A percentile compares a stretch with the other conserved stretches of the same genome.
These are phyloP conservation scores for Mythimna pallens DNA, from an alignment of 2,888 invertebrate species.

Conservation along the genomic window DNA sequence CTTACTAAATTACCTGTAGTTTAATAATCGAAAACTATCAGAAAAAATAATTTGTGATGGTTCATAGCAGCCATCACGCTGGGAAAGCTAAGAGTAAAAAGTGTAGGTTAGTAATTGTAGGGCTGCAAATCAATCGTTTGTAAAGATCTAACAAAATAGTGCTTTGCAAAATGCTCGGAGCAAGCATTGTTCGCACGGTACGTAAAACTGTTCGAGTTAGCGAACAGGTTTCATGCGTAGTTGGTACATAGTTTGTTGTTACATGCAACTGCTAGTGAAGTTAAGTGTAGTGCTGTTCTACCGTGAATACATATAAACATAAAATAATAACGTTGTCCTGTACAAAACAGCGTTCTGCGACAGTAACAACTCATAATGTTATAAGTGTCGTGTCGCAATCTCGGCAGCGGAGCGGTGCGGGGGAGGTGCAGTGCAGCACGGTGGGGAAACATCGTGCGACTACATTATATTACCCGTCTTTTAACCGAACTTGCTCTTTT, in stretches of 20 bases:
- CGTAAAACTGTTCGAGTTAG: neutral
- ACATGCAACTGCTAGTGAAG: neutral
- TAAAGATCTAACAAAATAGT: neutral
- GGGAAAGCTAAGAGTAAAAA: too few species aligned
- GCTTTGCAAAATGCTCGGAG: neutral
- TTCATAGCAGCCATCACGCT: too few species aligned
- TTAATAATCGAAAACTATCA: neutral
- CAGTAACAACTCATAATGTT: conserved; percentile 9
- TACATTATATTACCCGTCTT: neutral
- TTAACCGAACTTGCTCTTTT: conserved; percentile 5
- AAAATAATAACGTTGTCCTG: conserved; percentile 22
- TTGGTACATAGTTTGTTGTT: neutral
- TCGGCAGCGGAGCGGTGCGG: too few species aligned
- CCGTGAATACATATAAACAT: neutral
- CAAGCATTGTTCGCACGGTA: neutral
- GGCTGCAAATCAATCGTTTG: neutral
- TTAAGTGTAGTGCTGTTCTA: neutral
- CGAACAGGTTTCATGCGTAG: neutral
- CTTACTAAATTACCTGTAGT: neutral
- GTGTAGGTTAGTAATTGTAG: neutral
- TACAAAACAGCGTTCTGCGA: conserved; percentile 14
- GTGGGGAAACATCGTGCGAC: neutral
- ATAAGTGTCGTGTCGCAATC: neutral
- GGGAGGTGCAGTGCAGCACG: neutral
- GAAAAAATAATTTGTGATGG: neutral